Evolutionary conservation across 2,888 invertebrate genomes (phyloP).

Genomic region (Steinernema carpocapsae): DNA sequence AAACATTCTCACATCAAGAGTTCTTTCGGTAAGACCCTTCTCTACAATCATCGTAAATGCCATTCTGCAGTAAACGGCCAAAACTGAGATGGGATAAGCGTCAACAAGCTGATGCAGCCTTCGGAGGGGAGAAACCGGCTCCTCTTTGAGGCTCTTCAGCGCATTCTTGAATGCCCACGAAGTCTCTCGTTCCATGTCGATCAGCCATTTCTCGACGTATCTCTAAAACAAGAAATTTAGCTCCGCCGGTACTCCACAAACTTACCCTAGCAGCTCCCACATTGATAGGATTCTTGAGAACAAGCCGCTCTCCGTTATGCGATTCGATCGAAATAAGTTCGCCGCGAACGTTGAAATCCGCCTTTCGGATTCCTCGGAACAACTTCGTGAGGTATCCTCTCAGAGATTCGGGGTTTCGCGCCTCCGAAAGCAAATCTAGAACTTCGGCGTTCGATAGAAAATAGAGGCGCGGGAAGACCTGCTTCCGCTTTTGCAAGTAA

Average conservation of each 20-base stretch:
- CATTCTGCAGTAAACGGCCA: conserved; percentile 10
- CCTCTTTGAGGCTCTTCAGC: conserved; percentile 47
- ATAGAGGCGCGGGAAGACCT: conserved; percentile 92
- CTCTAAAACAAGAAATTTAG: conserved; percentile 47
- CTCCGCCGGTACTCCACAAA: neutral
- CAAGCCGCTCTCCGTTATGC: conserved; percentile 43
- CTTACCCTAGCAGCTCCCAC: conserved; percentile 53
- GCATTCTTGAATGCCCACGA: conserved; percentile 45
- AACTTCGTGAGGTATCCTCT: conserved; percentile 72
- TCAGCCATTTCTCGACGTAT: conserved; percentile 65
- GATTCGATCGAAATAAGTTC: conserved; percentile 53
- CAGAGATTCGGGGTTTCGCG: conserved; percentile 88
- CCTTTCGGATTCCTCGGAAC: conserved; percentile 51
- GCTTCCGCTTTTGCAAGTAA: conserved; percentile 88
- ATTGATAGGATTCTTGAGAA: conserved; percentile 52
- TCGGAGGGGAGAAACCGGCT: conserved; percentile 3
- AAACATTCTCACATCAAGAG: neutral
- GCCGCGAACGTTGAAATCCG: conserved; percentile 55
- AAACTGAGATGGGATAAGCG: neutral
- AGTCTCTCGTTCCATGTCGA: conserved; percentile 59
- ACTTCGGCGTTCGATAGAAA: conserved; percentile 93
- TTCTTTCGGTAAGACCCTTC: neutral
- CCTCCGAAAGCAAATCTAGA: conserved; percentile 89
- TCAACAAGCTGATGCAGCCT: neutral
- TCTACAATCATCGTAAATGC: conserved; percentile 20